These are phyloP conservation scores for Benthosema pterotum DNA, from an alignment of 2,797 vertebrate genomes.

Conservation along the genomic window DNA sequence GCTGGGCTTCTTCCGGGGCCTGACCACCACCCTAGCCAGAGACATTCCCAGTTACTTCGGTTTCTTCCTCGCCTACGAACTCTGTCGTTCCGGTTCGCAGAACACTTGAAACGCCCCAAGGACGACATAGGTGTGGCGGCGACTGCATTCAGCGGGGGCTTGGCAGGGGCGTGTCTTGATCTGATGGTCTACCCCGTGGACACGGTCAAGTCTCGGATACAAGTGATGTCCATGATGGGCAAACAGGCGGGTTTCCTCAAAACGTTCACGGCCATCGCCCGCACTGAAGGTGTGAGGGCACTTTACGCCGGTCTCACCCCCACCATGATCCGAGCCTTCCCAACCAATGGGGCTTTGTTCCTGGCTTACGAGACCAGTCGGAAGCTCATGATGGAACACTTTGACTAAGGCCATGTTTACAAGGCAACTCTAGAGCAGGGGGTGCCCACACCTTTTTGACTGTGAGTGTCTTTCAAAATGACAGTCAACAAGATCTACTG, in stretches of 20 bases:
- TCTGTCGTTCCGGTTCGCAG: constrained; percentile 87
- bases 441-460: too few species aligned
- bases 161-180: constrained; percentile 94
- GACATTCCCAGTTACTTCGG: constrained; percentile 98
- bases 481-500: too few species aligned
- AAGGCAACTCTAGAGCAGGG: constrained; percentile 9
- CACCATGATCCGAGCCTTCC: constrained; percentile 93
- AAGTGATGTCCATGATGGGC: constrained; percentile 95
- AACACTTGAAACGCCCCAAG: constrained; percentile 86
- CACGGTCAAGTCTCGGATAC: constrained; percentile 96
- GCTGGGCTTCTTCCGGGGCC: constrained; percentile 91
- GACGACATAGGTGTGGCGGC: constrained; percentile 91
- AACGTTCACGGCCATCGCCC: constrained; percentile 86
- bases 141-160: constrained; percentile 90
- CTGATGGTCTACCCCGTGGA: constrained; percentile 95
- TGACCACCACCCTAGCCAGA: constrained; percentile 91
- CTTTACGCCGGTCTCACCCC: constrained; percentile 96
- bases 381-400: constrained; percentile 91
- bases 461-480: too few species aligned
- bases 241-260: constrained; percentile 90
- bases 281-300: constrained; percentile 89
- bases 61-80: constrained; percentile 96
- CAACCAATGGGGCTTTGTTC: constrained; percentile 92
- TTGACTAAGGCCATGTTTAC: constrained; percentile 64
- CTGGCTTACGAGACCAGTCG: constrained; percentile 92